Conservation (phyloP, 2,113 vertebrate genomes). For the Platysternon megacephalum region DNA sequence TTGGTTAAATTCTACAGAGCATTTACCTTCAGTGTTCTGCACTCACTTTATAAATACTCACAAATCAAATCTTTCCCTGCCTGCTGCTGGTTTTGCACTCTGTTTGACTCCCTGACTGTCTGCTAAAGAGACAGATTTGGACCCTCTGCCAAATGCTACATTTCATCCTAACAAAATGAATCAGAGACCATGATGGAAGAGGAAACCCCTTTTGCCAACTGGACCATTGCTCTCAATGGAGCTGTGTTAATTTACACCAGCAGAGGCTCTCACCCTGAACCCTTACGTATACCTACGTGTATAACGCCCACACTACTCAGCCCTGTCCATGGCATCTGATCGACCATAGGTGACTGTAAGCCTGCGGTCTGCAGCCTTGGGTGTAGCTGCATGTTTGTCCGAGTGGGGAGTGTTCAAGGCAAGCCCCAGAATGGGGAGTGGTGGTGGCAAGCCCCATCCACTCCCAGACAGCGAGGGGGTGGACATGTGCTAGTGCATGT, state of each 20-base stretch:
- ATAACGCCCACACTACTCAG: not conserved
- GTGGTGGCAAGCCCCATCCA: not conserved
- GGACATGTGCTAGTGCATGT: rapidly evolving
- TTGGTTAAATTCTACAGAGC: not conserved
- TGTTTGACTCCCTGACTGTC: not conserved
- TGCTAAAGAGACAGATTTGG: not conserved
- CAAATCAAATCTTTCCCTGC: not conserved
- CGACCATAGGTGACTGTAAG: not conserved
- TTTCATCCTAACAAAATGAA: not conserved
- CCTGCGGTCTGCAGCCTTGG: not conserved
- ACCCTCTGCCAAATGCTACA: not conserved
- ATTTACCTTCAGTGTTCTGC: not conserved
- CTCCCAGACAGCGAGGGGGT: not conserved
- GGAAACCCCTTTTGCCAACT: not conserved
- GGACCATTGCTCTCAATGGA: rapidly evolving
- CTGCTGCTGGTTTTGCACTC: not conserved
- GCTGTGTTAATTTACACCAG: not conserved
- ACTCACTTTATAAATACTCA: not conserved
- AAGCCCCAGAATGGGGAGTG: not conserved
- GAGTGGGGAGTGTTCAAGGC: not conserved
- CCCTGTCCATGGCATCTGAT: not conserved
- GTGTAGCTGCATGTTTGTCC: not conserved
- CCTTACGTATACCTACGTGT: not conserved
- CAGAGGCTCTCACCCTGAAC: not conserved
- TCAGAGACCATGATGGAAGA: rapidly evolving